Conservation (phyloP, 2,888 invertebrate genomes). For the Pammene aurita region DNA sequence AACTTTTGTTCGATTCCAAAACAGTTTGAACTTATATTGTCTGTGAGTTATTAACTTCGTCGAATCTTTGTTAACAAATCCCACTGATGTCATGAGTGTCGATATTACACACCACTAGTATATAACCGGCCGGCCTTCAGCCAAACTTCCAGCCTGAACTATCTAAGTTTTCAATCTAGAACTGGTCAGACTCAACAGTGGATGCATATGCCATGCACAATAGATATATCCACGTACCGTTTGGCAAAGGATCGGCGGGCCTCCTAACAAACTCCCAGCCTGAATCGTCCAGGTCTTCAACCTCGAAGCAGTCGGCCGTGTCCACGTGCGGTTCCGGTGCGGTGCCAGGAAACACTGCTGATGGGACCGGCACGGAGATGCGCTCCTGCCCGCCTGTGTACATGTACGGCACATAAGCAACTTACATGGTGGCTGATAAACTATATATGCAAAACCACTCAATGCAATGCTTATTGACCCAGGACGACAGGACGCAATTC, state of each 20-base stretch:
- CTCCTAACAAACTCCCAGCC: constrained; percentile 78
- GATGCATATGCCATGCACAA: neutral
- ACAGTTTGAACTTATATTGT: no score
- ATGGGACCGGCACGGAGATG: constrained; percentile 55
- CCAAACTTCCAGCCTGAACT: constrained; percentile 80
- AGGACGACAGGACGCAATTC: no score
- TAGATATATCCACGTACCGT: constrained; percentile 49
- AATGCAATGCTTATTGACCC: no score
- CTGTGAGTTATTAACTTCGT: no score
- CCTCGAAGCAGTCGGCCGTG: constrained; percentile 80
- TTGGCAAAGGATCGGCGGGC: constrained; percentile 73
- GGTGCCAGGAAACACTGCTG: constrained; percentile 43
- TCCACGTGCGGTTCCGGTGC: constrained; percentile 56
- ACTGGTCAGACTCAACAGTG: constrained; percentile 37
- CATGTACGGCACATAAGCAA: neutral
- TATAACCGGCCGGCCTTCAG: constrained; percentile 65
- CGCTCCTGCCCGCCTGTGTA: constrained; percentile 66
- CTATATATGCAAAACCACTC: no score
- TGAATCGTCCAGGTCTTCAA: constrained; percentile 78
- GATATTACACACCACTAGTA: no score
- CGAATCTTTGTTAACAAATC: no score
- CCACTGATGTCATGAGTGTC: no score
- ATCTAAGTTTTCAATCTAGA: constrained; percentile 79
- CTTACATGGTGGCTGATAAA: neutral
- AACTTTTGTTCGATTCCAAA: no score